phyloP scores from a whole-genome alignment of 2,113 vertebrate genomes.

The Aplodontia rufa region DNA sequence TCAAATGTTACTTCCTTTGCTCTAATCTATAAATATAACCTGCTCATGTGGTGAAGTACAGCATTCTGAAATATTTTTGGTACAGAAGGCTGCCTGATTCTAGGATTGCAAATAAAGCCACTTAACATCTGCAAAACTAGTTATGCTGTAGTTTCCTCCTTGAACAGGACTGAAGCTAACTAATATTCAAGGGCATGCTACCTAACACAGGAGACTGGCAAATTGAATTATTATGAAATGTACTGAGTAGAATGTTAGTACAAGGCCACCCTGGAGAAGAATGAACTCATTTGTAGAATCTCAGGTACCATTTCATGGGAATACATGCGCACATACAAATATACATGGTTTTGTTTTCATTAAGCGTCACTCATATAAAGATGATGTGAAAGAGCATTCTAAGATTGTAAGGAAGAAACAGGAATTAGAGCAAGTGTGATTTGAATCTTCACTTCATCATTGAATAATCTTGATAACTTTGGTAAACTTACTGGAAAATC shows the following conservation, averaged over 20 bases:
- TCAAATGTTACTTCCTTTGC: neutral
- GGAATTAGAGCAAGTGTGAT: neutral
- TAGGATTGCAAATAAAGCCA: neutral
- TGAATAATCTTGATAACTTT: neutral
- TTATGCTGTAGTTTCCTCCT: neutral
- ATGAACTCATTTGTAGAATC: neutral
- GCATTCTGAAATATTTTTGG: neutral
- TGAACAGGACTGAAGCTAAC: neutral
- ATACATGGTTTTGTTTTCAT: neutral
- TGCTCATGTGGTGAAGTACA: neutral
- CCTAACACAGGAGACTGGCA: neutral
- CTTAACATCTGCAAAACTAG: neutral
- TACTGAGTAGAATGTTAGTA: neutral
- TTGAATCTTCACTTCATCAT: neutral
- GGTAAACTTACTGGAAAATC: neutral
- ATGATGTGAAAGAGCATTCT: neutral
- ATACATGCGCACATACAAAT: neutral
- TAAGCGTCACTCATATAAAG: neutral
- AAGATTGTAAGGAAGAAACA: neutral
- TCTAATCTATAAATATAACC: neutral
- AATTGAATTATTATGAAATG: neutral
- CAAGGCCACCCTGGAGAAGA: neutral
- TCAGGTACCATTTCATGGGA: neutral
- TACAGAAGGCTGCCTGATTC: neutral
- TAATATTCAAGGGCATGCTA: neutral